These are phyloP conservation scores for Vireo altiloquus DNA, from an alignment of 2,113 vertebrate species.

Conservation along the genomic window DNA sequence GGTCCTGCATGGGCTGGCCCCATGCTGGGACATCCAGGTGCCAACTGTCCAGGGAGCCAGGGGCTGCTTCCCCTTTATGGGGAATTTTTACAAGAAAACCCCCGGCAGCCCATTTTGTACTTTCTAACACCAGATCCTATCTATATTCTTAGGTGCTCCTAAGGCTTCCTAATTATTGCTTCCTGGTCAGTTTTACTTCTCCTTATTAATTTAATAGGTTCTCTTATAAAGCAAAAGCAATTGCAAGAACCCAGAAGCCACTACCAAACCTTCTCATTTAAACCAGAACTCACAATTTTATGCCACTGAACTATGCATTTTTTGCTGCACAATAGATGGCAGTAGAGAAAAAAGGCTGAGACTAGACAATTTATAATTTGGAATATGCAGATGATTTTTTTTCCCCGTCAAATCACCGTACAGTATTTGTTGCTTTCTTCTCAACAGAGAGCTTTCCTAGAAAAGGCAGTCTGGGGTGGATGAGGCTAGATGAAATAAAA, in stretches of 20 bases:
- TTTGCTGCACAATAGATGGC: conserved; percentile 71
- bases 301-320: conserved; percentile 10
- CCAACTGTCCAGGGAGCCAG: background rate
- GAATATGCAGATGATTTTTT: conserved; percentile 24
- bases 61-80: background rate
- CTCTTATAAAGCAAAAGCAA: background rate
- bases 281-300: background rate
- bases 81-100: conserved; percentile 33
- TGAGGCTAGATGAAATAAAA: conserved; percentile 56
- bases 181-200: conserved; percentile 18
- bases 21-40: background rate
- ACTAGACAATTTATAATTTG: conserved; percentile 60
- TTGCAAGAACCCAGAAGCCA: background rate
- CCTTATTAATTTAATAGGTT: conserved; percentile 35
- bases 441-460: conserved; percentile 54
- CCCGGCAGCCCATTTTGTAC: background rate
- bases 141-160: conserved; percentile 2
- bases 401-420: background rate
- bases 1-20: background rate
- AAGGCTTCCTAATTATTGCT: conserved; percentile 36
- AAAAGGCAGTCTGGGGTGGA: conserved; percentile 60
- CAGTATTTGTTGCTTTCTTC: conserved; percentile 59
- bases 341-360: conserved; percentile 65
- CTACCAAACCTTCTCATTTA: background rate
- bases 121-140: background rate